A percentile compares a stretch with the other conserved stretches of the same genome.
phyloP scores from a whole-genome alignment of 2,888 invertebrate genomes.

The Sinodicranocentrus sp. region DNA sequence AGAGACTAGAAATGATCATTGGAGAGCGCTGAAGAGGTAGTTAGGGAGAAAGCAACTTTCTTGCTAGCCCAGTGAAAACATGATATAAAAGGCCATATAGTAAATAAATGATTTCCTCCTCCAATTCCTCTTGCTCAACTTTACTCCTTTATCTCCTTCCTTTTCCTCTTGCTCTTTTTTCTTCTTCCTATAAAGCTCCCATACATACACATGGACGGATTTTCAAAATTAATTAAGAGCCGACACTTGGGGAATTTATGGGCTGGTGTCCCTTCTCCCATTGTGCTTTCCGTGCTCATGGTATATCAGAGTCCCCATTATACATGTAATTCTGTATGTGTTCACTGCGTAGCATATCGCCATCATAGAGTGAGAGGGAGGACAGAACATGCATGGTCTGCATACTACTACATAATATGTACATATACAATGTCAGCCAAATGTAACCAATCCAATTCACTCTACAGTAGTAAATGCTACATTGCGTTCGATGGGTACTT shows the following conservation, averaged over 20 bases:
- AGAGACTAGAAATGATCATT: too few species aligned
- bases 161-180: slow-evolving; percentile 10
- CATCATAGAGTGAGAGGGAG: slow-evolving; percentile 21
- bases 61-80: not conserved
- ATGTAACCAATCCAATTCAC: not conserved
- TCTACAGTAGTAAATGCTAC: slow-evolving; percentile 20
- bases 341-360: slow-evolving; percentile 15
- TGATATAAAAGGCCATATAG: not conserved
- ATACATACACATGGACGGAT: slow-evolving; percentile 1
- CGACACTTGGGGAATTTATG: slow-evolving; percentile 55
- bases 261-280: slow-evolving; percentile 47
- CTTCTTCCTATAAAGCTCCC: not conserved
- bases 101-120: slow-evolving; percentile 35
- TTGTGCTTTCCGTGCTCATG: not conserved
- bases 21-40: not conserved
- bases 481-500: slow-evolving; percentile 38
- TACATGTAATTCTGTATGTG: not conserved
- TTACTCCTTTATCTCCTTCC: slow-evolving; percentile 21
- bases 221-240: slow-evolving; percentile 67
- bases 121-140: slow-evolving; percentile 31
- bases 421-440: too few species aligned
- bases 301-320: not conserved
- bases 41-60: not conserved
- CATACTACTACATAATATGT: too few species aligned
- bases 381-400: too few species aligned